Percentiles rank a stretch among this genome's conserved stretches.
These are phyloP conservation scores for Ancistrus triradiatus DNA, from an alignment of 2,113 vertebrate genomes.

Conservation along the genomic window DNA sequence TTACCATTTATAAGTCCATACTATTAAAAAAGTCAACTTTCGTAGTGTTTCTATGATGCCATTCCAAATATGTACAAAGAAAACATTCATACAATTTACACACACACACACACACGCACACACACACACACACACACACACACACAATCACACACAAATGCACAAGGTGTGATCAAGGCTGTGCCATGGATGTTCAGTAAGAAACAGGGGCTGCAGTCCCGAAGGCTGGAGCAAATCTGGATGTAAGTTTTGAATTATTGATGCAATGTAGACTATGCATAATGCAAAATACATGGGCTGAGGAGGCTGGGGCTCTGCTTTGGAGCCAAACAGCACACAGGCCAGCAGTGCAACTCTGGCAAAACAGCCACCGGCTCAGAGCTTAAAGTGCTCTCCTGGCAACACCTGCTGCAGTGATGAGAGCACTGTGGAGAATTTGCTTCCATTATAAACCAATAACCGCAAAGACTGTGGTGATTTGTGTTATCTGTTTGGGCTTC, in stretches of 20 bases:
- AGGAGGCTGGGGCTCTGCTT: constrained; percentile 39
- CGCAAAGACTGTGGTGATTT: background rate
- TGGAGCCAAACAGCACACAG: constrained; percentile 32
- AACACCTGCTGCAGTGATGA: constrained; percentile 9
- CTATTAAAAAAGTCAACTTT: background rate
- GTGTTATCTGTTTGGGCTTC: background rate
- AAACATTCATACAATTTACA: background rate
- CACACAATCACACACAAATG: constrained; percentile 32
- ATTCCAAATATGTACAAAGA: constrained; percentile 17
- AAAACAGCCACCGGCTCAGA: constrained; percentile 37
- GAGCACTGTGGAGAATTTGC: constrained; percentile 18
- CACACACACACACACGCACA: background rate
- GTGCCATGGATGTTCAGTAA: constrained; percentile 54
- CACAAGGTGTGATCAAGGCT: constrained; percentile 47
- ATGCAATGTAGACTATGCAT: constrained; percentile 59
- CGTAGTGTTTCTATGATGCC: background rate
- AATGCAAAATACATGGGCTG: constrained; percentile 53
- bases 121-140: constrained; percentile 18
- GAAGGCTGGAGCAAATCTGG: constrained; percentile 52
- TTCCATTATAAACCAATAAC: constrained; percentile 16
- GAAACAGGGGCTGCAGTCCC: constrained; percentile 43
- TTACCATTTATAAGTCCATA: background rate
- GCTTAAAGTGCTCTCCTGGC: constrained; percentile 36
- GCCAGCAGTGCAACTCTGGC: constrained; percentile 15
- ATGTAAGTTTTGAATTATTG: constrained; percentile 57